Evolutionary conservation across 1,140 invertebrate genomes (phyloP), one percentile per base, ranked within the genome.

Genomic region (Diabrotica undecimpunctata): DNA sequence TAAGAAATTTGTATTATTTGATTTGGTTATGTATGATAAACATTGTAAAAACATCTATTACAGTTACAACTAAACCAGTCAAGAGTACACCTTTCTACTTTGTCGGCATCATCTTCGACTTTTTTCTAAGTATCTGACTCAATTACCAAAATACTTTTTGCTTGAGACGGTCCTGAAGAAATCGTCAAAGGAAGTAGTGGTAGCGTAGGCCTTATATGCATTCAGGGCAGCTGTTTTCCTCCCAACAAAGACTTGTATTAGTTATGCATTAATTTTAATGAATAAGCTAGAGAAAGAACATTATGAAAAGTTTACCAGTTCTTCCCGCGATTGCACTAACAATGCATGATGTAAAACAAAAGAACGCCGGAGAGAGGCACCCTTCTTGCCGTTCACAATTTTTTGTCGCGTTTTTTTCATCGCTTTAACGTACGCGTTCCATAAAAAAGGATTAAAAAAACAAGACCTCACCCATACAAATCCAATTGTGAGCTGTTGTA

Each of bases 251-350:
- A 57, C 4, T 57, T 57, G 55, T 57, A 38, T 57, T 57, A 57
- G 55, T 57, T 57, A 57, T 57, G 55, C 55, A 57, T 57, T 57
- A 57, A 57, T 57, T 57, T 57, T 57, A 57, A 57, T 57, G 55
- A 54, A 54, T 54, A 54, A 46, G 41, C 53, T 54, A 54, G 9
- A 54, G 46, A 9, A 35, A 55, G 55, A 57, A 57, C 55, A 57
- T 57, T 57, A 57, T 57, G 55, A 57, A 57, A 57, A 57, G 25
- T 57, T 57, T 57, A 14, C n/a, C 55, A 57, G 37, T 36, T 25
- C 55, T 41, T 57, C 55, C 55, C 55, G 55, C 55, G 55, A 57
- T 37, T 57, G 25, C 37, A 37, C 37, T 41, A 57, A 57, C 55
- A 57, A 57, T 57, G 37, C n/a, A n/a, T 38, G 36, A 25, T 37